A percentile compares a stretch with the other conserved stretches of the same genome.
Evolutionary conservation across 1,140 invertebrate genomes (phyloP).

Genomic region (Spodoptera litura): DNA sequence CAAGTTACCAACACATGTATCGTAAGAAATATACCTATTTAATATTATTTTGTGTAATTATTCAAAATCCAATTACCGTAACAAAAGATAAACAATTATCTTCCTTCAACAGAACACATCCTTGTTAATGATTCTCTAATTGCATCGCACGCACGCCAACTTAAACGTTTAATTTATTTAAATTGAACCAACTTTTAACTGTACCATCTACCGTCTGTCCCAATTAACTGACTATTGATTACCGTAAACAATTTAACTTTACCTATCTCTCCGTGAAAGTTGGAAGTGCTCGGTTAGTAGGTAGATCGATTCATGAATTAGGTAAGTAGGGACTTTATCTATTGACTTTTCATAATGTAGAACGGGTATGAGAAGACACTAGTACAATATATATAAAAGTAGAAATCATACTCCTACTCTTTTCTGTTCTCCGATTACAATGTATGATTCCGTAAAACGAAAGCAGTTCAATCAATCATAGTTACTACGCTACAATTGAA

Average conservation of each 20-base stretch:
- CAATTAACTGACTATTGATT: conserved; percentile 1
- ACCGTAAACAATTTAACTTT: conserved; percentile 27
- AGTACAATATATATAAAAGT: not conserved
- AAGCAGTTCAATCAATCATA: conserved; percentile 18
- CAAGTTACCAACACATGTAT: too few relatives aligned
- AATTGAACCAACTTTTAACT: conserved; percentile 1
- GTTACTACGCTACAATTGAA: conserved; percentile 17
- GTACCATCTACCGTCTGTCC: not conserved
- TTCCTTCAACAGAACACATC: too few relatives aligned
- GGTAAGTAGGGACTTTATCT: too few relatives aligned
- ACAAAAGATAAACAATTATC: too few relatives aligned
- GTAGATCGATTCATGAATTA: too few relatives aligned
- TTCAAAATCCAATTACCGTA: too few relatives aligned
- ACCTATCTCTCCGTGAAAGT: too few relatives aligned
- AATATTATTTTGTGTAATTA: too few relatives aligned
- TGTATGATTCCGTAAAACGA: conserved; percentile 6
- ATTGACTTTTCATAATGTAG: too few relatives aligned
- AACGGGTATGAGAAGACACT: too few relatives aligned
- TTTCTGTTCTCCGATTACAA: not conserved
- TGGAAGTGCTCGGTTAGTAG: too few relatives aligned
- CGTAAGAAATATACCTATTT: too few relatives aligned
- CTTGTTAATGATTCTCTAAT: not conserved
- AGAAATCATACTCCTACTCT: not conserved
- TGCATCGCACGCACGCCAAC: not conserved
- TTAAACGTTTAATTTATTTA: conserved; percentile 2